Evolutionary conservation across 2,113 vertebrate species (phyloP).

Genomic region (Girardinichthys multiradiatus): DNA sequence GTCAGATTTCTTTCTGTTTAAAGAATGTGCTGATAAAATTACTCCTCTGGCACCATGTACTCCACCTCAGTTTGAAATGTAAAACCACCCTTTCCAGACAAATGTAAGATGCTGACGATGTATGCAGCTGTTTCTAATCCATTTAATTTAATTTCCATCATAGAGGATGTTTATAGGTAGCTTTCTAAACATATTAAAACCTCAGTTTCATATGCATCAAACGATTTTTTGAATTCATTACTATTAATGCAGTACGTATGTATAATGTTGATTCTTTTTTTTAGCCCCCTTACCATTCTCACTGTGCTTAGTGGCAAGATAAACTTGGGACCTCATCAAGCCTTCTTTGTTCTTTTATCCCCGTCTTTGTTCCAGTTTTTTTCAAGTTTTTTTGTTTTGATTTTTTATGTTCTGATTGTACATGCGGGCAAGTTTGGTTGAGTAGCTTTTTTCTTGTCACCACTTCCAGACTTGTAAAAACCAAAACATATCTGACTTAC

Average conservation of each 20-base stretch:
- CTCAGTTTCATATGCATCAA: too few relatives aligned
- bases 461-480: background rate
- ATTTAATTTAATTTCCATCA: background rate
- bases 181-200: too few relatives aligned
- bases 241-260: background rate
- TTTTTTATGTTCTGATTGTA: background rate
- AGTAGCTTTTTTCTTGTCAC: background rate
- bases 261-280: background rate
- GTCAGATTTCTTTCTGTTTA: conserved; percentile 8
- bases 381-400: background rate
- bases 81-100: background rate
- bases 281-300: too few relatives aligned
- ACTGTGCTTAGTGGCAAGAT: background rate
- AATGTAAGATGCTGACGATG: background rate
- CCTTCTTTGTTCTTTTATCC: background rate
- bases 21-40: conserved; percentile 12
- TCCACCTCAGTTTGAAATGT: background rate
- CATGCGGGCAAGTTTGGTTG: background rate
- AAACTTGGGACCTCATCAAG: background rate
- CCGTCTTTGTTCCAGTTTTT: background rate
- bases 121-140: background rate
- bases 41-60: background rate
- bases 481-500: background rate
- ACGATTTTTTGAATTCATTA: background rate
- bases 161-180: too few relatives aligned